Base-by-base conservation (phyloP, 2,797 vertebrate genomes). In the Girardinus metallicus region DNA sequence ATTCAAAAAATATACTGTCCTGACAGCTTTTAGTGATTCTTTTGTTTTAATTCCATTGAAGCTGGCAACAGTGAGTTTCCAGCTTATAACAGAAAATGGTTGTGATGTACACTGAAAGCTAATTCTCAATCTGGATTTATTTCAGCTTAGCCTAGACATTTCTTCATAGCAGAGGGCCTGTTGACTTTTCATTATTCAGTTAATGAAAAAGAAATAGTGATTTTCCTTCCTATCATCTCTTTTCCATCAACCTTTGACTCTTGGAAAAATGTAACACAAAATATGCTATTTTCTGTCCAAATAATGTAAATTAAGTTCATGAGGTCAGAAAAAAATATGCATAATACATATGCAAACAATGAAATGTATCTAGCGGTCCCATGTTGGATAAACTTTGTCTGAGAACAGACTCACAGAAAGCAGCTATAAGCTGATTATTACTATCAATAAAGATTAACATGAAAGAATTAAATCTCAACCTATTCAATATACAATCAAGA, bases 131-230 rank as follows among this genome's bases (percentile, higher is more conserved):
- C 64, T 43, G 2, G 43, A 81, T 55, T 80, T 4, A 83, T 80
- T 86, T 73, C 31, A 78, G 39, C 36, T 82, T 70, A 74, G 39
- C 70, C 12, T 64, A 79, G 75, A 86, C 18, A 64, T 64, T 34
- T 81, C 41, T 76, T 57, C 81, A 75, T 81, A 55, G 85, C 81
- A 89, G 76, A 62, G 39, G 75, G 81, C 68, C 43, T 62, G 76
- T 79, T 73, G 71, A 71, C 78, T 87, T 89, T 83, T 73, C 74
- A 89, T 82, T 81, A 74, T 76, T 53, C 60, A 80, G 64, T 60
- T 36, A 43, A 86, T 77, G 75, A 83, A 78, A 68, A 83, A 68
- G 62, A 46, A 76, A 71, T 43, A n/a, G 46, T 57, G 31, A 12
- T 78, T 86, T 81, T 70, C 44, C 47, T 74, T 26, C 29, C 29